Evolutionary conservation across 64 coral and sea anemone genomes (phyloP), one percentile per base, ranked within the genome.

Genomic region (Stylophora pistillata): DNA sequence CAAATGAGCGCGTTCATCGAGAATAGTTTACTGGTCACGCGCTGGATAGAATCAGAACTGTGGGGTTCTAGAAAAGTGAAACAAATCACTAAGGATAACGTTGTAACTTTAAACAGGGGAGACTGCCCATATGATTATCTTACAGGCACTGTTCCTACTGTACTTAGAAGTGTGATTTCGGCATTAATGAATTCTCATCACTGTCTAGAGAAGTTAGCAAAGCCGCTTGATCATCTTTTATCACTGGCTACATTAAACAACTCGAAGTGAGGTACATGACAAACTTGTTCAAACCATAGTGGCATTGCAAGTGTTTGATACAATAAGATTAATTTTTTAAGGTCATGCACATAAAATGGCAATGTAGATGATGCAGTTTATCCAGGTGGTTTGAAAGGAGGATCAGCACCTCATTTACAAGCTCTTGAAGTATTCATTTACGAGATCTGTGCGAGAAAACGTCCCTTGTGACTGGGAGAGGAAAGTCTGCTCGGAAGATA

Each of bases 241-340:
- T 15, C 16, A 57, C 84, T 47, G 78, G 78, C 58, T 31, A 12
- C 28, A 87, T 79, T 15, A 37, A 86, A 73, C 37, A 69, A 78
- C 71, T 87, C 16, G 74, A 77, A 71, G 58, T n/a, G n/a, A 68
- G 41, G 71, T 27, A 30, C 32, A 85, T 25, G 52, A 32, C 32
- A 60, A 64, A 57, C 69, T 85, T 64, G 17, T 68, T 23, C 37
- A 78, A 34, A 57, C 62, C 30, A 71, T 87, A 47, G 30, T 17
- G 14, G 70, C 73, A 56, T 56, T 12, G 10, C 23, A 88, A 10
- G 53, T 93, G 18, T 17, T 76, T 20, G 77, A 79, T 15, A 93
- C 87, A 77, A 87, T 93, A 86, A 27, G 74, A 60, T 20, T 85
- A 64, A 5, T 23, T 87, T 61, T 93, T 93, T 56, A 87, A 93